Evolutionary conservation across 2,888 invertebrate genomes (phyloP).

Genomic region (Taenaris catops): DNA sequence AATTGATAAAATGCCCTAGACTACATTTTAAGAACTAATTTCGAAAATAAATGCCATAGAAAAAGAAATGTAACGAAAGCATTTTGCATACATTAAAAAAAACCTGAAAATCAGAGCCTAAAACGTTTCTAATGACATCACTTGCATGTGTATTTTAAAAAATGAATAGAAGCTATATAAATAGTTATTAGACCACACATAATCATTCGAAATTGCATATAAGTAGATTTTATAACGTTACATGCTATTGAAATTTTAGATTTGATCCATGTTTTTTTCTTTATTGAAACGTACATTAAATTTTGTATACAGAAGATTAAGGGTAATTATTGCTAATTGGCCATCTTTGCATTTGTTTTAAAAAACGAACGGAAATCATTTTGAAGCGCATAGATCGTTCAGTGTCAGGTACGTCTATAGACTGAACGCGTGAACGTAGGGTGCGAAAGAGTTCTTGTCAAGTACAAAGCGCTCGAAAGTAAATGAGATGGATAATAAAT

Average conservation of each 20-base stretch:
- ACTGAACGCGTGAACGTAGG: too few relatives aligned
- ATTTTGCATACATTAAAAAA: neutral
- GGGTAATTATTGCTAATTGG: too few relatives aligned
- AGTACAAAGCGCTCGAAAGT: too few relatives aligned
- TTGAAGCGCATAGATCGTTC: too few relatives aligned
- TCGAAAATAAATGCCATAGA: conserved; percentile 56
- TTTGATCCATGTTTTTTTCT: conserved; percentile 6
- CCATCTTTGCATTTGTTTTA: too few relatives aligned
- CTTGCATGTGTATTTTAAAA: conserved; percentile 1
- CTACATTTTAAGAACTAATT: conserved; percentile 42
- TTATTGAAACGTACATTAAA: too few relatives aligned
- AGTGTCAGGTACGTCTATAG: too few relatives aligned
- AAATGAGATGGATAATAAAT: too few relatives aligned
- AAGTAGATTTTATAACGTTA: conserved; percentile 18
- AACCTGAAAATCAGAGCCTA: too few relatives aligned
- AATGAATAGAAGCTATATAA: conserved; percentile 8
- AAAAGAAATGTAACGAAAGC: conserved; percentile 25
- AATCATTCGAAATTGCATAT: conserved; percentile 9
- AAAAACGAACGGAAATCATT: too few relatives aligned
- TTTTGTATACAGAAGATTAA: too few relatives aligned
- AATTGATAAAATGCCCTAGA: conserved; percentile 30
- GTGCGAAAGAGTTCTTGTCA: too few relatives aligned
- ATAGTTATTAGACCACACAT: conserved; percentile 12
- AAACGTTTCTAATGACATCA: neutral
- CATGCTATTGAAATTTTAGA: conserved; percentile 7